Percentiles rank a stretch among this genome's conserved stretches.
Evolutionary conservation across 2,113 vertebrate genomes (phyloP).

Genomic region (Vidua chalybeata): DNA sequence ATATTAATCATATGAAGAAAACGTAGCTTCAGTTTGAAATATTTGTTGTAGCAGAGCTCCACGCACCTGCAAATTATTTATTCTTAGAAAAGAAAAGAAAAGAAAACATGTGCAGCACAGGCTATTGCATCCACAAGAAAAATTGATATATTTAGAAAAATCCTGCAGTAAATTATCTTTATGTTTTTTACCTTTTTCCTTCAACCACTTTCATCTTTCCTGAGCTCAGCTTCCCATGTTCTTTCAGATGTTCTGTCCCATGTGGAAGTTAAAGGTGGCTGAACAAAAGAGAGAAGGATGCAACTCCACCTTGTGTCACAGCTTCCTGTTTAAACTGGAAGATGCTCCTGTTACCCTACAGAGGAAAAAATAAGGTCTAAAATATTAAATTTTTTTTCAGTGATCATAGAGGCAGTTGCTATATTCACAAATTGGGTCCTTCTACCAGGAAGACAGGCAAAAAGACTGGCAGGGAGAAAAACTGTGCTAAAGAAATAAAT

Average conservation of each 20-base stretch:
- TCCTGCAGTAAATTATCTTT: background rate
- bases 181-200: background rate
- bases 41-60: constrained; percentile 50
- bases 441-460: background rate
- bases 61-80: constrained; percentile 54
- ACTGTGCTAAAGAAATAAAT: background rate
- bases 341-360: background rate
- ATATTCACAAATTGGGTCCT: background rate
- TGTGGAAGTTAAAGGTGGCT: background rate
- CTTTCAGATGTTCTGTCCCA: background rate
- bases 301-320: background rate
- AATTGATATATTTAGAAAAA: background rate
- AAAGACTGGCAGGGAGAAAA: background rate
- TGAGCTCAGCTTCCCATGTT: background rate
- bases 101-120: background rate
- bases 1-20: constrained; percentile 61
- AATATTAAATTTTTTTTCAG: background rate
- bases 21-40: constrained; percentile 31
- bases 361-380: background rate
- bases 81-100: background rate
- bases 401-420: fast-evolving
- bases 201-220: background rate
- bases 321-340: background rate
- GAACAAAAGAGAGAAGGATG: background rate
- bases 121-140: background rate